Evolutionary conservation across 2,888 invertebrate genomes (phyloP).

Genomic region (Campopleginae sp.): DNA sequence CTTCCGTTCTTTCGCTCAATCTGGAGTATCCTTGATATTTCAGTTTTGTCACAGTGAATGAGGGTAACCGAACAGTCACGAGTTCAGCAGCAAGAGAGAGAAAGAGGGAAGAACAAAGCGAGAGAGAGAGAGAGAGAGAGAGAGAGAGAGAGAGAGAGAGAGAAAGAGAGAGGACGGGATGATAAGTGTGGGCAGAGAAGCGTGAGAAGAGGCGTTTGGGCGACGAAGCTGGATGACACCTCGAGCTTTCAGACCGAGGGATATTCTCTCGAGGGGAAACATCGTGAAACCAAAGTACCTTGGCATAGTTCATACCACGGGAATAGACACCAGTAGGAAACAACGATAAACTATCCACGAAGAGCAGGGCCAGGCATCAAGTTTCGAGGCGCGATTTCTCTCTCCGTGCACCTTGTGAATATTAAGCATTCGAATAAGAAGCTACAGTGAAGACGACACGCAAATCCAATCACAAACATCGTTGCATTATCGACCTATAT

Average conservation of each 20-base stretch:
- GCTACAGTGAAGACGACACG: slow-evolving; percentile 17
- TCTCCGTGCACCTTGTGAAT: slow-evolving; percentile 44
- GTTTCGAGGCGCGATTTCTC: slow-evolving; percentile 27
- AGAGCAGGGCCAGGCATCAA: background rate
- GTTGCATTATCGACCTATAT: slow-evolving; percentile 35
- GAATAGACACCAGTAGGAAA: slow-evolving; percentile 22
- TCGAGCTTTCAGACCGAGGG: slow-evolving; percentile 28
- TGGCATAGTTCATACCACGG: slow-evolving; percentile 39
- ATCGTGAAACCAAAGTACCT: slow-evolving; percentile 39
- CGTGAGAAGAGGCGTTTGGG: slow-evolving; percentile 46
- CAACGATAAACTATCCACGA: slow-evolving; percentile 33
- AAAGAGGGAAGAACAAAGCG: background rate
- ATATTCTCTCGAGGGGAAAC: slow-evolving; percentile 21
- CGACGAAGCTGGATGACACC: slow-evolving; percentile 39
- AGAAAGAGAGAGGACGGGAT: too few relatives aligned
- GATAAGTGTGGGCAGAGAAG: slow-evolving; percentile 47
- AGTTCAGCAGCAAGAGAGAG: slow-evolving; percentile 7
- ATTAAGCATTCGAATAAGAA: slow-evolving; percentile 57
- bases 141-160: slow-evolving; percentile 28
- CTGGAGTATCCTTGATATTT: slow-evolving; percentile 59
- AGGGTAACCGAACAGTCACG: slow-evolving; percentile 12
- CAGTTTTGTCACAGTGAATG: slow-evolving; percentile 32
- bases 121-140: background rate
- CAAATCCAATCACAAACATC: slow-evolving; percentile 28
- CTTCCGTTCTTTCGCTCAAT: background rate